Evolutionary conservation across 2,113 vertebrate genomes (phyloP), one percentile per base, ranked within the genome.

Genomic region (Malaclemys terrapin): DNA sequence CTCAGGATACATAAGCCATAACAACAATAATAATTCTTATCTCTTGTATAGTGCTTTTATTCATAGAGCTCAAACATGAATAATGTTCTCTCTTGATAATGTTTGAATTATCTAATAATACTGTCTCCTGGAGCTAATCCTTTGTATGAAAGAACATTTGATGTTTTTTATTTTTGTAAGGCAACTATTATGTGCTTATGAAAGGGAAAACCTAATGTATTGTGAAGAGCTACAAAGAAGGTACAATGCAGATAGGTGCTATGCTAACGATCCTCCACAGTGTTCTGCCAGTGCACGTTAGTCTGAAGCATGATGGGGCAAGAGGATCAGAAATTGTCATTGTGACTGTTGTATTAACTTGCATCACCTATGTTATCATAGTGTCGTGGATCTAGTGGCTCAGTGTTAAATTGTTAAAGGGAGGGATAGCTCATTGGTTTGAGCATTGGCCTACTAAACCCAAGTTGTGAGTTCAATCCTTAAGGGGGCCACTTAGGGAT

Each of bases 251-350:
- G 50, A 47, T 49, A 88, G 75, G 8, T 22, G 29, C 81, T 49
- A 20, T 6, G 31, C 0, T 1, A 91, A 13, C 6, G 12, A 76
- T 75, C 6, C 62, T 80, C 38, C 59, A 69, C 0, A 0, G 19
- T 57, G 56, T 93, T 93, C 1, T 0, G 17, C 49, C 56, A 86
- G 27, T 47, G 6, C 42, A 47, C 13, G 5, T 25, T 78, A 47
- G 45, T 45, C 42, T 78, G 75, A 47, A 47, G 5, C 42, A 78
- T 27, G 42, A 27, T 78, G 25, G 4, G 45, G 7, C 45, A 47
- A 47, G 42, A 78, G 75, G 42, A 24, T 12, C 42, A 78, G 24
- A 78, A 47, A 78, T 78, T 78, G 13, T 47, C 42, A 47, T 47
- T 29, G 24, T 47, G 75, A 78, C 25, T 45, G 12, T 3, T 75